Percentiles rank a stretch among this genome's conserved stretches.
Evolutionary conservation across 2,888 invertebrate genomes (phyloP).

Genomic region (Nymphalis c-album): DNA sequence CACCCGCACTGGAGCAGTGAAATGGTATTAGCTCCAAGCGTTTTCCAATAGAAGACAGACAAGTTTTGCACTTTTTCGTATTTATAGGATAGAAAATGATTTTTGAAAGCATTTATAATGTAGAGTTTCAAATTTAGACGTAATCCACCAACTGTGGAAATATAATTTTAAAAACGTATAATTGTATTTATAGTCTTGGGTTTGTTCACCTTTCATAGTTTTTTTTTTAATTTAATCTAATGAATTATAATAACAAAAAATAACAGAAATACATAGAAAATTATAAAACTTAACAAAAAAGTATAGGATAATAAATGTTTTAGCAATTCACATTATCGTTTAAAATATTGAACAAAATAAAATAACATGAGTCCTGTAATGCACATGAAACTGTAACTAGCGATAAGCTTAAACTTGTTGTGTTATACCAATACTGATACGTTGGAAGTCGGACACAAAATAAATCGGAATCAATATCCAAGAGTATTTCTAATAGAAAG

Average conservation of each 20-base stretch:
- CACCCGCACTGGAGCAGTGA: too few species aligned
- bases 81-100: too few species aligned
- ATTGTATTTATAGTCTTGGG: too few species aligned
- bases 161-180: too few species aligned
- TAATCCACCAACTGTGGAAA: too few species aligned
- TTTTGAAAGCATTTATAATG: too few species aligned
- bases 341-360: conserved; percentile 5
- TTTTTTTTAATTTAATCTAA: neutral
- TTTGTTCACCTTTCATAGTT: neutral
- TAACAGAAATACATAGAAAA: neutral
- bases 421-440: conserved; percentile 54
- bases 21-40: too few species aligned
- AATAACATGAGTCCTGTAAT: conserved; percentile 11
- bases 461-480: conserved; percentile 76
- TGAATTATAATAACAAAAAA: neutral
- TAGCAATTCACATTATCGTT: neutral
- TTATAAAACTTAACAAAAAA: neutral
- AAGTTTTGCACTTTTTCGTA: too few species aligned
- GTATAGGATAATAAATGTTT: neutral
- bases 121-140: too few species aligned
- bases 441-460: conserved; percentile 66
- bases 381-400: conserved; percentile 8
- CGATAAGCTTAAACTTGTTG: conserved; percentile 49
- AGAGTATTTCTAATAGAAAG: conserved; percentile 60
- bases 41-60: too few species aligned